These are phyloP conservation scores for Ophioninae sp. DNA, from an alignment of 2,888 invertebrate species.

Conservation along the genomic window DNA sequence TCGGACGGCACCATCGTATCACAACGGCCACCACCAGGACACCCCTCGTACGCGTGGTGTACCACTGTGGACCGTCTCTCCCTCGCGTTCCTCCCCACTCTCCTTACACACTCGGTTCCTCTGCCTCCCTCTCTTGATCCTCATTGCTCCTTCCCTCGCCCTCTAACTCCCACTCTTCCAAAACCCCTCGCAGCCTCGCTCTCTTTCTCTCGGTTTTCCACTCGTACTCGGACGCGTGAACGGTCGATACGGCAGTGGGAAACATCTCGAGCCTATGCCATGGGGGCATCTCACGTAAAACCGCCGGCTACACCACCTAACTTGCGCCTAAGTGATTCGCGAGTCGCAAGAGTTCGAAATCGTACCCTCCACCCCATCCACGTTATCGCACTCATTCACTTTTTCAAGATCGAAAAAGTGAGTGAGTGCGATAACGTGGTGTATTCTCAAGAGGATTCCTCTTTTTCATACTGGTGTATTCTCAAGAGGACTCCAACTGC, in stretches of 20 bases:
- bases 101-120: constrained; percentile 2
- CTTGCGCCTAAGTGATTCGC: constrained; percentile 68
- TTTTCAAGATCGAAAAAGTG: too few relatives aligned
- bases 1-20: constrained; percentile 61
- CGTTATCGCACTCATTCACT: constrained; percentile 11
- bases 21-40: constrained; percentile 57
- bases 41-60: constrained; percentile 57
- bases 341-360: constrained; percentile 66
- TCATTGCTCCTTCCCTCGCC: constrained; percentile 41
- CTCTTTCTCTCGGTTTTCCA: constrained; percentile 44
- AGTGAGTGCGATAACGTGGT: too few relatives aligned
- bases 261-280: constrained; percentile 61
- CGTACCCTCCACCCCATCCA: constrained; percentile 37
- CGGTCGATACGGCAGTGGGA: constrained; percentile 77
- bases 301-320: constrained; percentile 60
- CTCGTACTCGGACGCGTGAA: constrained; percentile 61
- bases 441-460: too few relatives aligned
- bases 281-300: constrained; percentile 50
- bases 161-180: constrained; percentile 28
- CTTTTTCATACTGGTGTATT: background rate
- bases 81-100: background rate
- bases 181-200: constrained; percentile 1
- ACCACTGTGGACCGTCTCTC: constrained; percentile 60
- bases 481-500: background rate
- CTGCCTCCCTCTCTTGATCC: constrained; percentile 35